Conservation (phyloP, 2,797 vertebrate genomes). For the Apodemus agrarius region DNA sequence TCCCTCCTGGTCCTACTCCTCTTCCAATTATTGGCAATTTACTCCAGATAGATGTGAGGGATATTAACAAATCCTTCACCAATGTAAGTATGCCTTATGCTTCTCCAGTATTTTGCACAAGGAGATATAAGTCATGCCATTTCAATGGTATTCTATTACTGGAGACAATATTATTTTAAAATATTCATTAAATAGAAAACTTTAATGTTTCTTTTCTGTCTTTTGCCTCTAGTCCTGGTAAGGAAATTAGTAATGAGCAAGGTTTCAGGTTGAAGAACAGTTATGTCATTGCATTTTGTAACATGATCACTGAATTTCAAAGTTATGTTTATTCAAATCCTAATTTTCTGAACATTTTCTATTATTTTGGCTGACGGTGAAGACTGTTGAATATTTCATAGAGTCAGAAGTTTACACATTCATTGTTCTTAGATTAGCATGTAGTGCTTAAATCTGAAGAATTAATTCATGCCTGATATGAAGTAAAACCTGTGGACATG, state of each 20-base stretch:
- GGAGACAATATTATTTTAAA: not conserved
- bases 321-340: not conserved
- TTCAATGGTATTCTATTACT: not conserved
- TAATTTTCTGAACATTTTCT: not conserved
- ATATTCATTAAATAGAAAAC: not conserved
- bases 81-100: not conserved
- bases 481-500: not conserved
- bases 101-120: not conserved
- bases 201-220: not conserved
- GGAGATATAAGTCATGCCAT: not conserved
- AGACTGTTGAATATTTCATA: not conserved
- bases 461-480: not conserved
- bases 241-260: not conserved
- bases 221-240: not conserved
- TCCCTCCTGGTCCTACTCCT: too few relatives aligned
- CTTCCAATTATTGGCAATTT: slow-evolving; percentile 67
- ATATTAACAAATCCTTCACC: slow-evolving; percentile 42
- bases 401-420: not conserved
- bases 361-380: not conserved
- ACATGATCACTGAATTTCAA: not conserved
- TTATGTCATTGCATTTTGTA: not conserved
- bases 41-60: slow-evolving; percentile 3
- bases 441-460: not conserved
- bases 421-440: not conserved
- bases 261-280: not conserved